phyloP scores from a whole-genome alignment of 2,888 invertebrate genomes.

The Cosmopolites sordidus region DNA sequence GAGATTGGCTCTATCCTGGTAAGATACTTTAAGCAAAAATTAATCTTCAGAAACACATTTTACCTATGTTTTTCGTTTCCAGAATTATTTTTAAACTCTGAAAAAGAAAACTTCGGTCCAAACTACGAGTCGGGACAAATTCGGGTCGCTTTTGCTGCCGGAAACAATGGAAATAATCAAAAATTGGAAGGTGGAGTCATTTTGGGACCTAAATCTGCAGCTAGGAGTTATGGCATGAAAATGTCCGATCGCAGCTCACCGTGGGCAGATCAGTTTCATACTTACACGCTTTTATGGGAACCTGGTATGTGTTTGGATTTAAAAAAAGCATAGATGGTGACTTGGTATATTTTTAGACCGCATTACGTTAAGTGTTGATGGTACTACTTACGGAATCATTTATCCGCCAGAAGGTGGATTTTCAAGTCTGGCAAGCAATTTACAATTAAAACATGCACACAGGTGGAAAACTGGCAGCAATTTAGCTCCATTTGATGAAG shows the following conservation, averaged over 20 bases:
- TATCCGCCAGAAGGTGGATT: slow-evolving; percentile 44
- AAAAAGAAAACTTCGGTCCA: slow-evolving; percentile 59
- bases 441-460: slow-evolving; percentile 43
- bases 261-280: slow-evolving; percentile 56
- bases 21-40: background rate
- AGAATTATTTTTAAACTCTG: slow-evolving; percentile 66
- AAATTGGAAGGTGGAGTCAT: slow-evolving; percentile 41
- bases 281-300: slow-evolving; percentile 56
- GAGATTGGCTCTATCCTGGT: slow-evolving; percentile 78
- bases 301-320: too few relatives aligned
- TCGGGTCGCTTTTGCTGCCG: slow-evolving; percentile 64
- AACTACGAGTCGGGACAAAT: slow-evolving; percentile 65
- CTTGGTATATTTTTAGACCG: slow-evolving; percentile 48
- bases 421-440: slow-evolving; percentile 33
- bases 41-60: too few relatives aligned
- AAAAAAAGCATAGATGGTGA: too few relatives aligned
- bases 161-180: slow-evolving; percentile 52
- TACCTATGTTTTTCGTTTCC: slow-evolving; percentile 7
- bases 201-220: slow-evolving; percentile 36
- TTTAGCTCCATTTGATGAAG: slow-evolving; percentile 72
- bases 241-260: slow-evolving; percentile 19
- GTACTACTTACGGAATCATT: slow-evolving; percentile 49
- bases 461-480: slow-evolving; percentile 57
- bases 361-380: slow-evolving; percentile 53
- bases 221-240: slow-evolving; percentile 39